Evolutionary conservation across 2,888 invertebrate genomes (phyloP).

Genomic region (Lissonota sp.): DNA sequence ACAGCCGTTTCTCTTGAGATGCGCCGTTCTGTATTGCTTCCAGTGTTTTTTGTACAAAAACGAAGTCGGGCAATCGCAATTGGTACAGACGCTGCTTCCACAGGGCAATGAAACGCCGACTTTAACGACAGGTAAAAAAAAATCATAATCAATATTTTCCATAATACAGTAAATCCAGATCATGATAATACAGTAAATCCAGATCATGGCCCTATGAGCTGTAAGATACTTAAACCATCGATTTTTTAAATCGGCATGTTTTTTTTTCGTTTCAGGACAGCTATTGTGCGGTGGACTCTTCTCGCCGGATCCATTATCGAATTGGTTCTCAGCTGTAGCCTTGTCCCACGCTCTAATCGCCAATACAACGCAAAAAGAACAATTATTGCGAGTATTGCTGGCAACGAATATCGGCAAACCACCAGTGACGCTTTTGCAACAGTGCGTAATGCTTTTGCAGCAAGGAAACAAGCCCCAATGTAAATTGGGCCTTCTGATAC

Average conservation of each 20-base stretch:
- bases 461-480: conserved; percentile 92
- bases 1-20: conserved; percentile 95
- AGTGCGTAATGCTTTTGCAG: conserved; percentile 93
- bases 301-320: conserved; percentile 93
- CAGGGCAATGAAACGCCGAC: conserved; percentile 91
- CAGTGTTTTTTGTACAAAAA: conserved; percentile 98
- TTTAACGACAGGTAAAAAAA: conserved; percentile 85
- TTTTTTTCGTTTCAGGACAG: conserved; percentile 87
- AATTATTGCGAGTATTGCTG: conserved; percentile 94
- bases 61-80: conserved; percentile 93
- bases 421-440: conserved; percentile 95
- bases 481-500: conserved; percentile 95
- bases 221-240: background rate
- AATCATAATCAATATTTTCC: background rate
- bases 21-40: conserved; percentile 98
- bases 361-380: conserved; percentile 94
- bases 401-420: conserved; percentile 93
- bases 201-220: too few relatives aligned
- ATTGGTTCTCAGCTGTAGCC: conserved; percentile 98
- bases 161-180: too few relatives aligned
- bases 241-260: conserved; percentile 11
- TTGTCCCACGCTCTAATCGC: conserved; percentile 95
- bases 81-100: conserved; percentile 96
- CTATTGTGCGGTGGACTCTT: conserved; percentile 96
- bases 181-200: too few relatives aligned